Percentiles rank a stretch among this genome's conserved stretches.
Evolutionary conservation across 1,140 invertebrate genomes (phyloP).

Genomic region (Caenorhabditis remanei): DNA sequence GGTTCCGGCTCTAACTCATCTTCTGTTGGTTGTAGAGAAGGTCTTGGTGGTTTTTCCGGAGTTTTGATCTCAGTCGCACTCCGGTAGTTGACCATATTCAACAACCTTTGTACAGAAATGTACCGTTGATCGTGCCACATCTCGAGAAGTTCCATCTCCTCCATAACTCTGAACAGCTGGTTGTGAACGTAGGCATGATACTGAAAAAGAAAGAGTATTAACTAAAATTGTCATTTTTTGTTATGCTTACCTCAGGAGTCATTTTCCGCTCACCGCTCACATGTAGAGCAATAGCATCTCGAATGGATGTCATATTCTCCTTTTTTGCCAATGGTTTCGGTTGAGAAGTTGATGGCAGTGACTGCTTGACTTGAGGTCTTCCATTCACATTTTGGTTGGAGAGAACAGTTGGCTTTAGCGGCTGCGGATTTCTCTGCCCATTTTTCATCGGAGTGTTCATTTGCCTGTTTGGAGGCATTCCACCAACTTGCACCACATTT

Average conservation of each 20-base stretch:
- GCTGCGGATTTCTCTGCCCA: neutral
- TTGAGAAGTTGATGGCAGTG: neutral
- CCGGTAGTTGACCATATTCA: neutral
- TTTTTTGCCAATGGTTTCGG: neutral
- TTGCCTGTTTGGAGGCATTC: neutral
- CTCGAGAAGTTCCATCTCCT: neutral
- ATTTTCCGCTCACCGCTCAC: neutral
- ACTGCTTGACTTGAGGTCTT: neutral
- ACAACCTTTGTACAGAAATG: neutral
- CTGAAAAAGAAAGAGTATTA: neutral
- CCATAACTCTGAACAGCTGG: neutral
- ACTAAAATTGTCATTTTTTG: no score
- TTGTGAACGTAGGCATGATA: neutral
- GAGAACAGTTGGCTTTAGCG: neutral
- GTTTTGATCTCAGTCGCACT: neutral
- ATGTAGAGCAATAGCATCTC: slow-evolving; percentile 10
- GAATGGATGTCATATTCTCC: neutral
- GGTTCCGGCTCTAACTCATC: neutral
- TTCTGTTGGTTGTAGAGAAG: neutral
- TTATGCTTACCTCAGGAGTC: slow-evolving; percentile 4
- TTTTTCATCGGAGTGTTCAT: neutral
- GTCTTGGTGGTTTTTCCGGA: neutral
- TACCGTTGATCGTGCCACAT: neutral
- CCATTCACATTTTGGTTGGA: neutral
- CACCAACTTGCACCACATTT: neutral